Evolutionary conservation across 2,888 invertebrate genomes (phyloP), one percentile per base, ranked within the genome.

Genomic region (Lordiphosa andalusiaca): DNA sequence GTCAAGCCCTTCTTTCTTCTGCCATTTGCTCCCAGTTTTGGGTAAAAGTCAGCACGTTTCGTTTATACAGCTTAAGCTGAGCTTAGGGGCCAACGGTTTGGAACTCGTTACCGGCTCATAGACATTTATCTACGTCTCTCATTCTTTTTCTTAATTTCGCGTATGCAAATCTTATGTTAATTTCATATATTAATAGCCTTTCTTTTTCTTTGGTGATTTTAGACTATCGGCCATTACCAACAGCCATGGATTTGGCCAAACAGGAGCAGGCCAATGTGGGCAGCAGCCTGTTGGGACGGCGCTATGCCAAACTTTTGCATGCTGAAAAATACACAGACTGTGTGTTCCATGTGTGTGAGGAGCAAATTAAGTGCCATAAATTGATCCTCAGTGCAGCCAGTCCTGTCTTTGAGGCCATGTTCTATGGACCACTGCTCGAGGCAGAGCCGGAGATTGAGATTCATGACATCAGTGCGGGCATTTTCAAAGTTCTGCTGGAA

Each of bases 331-430:
- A 87, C 48, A 87, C 78, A 21, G 90, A 90, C 47, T 90, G 89
- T 52, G 73, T 86, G 12, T 90, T 90, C 64, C 81, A 85, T 35
- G 73, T 90, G 36, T 88, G 86, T 30, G 84, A 81, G 5, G 69
- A 71, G 9, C 75, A 92, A 16, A 89, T 96, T n/a, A 92, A 93
- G 63, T 94, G 94, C 2, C 96, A 96, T 88, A 95, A 95, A 88
- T 88, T 96, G 10, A 92, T 96, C 72, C 89, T 96, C 40, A 94
- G 95, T 0, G 94, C 95, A 92, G 93, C 95, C 0, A 96, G 96
- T 80, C 96, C 96, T 0, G 96, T 96, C 2, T 96, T 96, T 84
- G 95, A 96, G 86, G 95, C 95, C 4, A 96, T 96, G 96, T 95
- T 96, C 85, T 95, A 92, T 84, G 96, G 96, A 0, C 94, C 94